Base-by-base conservation (phyloP, 2,113 vertebrate genomes). In the mouse (Mus musculus) region DNA sequence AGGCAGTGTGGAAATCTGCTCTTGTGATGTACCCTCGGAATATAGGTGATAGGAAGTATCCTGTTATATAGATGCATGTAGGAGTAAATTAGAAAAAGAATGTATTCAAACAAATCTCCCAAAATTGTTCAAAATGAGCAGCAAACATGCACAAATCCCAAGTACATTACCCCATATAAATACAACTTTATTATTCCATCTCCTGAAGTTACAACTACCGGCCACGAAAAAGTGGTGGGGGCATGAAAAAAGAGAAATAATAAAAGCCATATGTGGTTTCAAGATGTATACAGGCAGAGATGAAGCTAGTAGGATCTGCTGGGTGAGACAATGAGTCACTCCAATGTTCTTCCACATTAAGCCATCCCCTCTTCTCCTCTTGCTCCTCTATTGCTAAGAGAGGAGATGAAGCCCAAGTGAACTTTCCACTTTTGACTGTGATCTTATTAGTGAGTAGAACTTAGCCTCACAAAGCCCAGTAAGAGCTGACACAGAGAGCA, bases 1-100 rank as follows among this genome's bases (percentile, higher is more conserved):
- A 97, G 94, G 94, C 81, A 97, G 95, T 91, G 85, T 88, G 46
- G 84, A 98, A 98, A 97, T 90, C 90, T 36, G 76, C 63, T 86
- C 24, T 91, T 81, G 94, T 39, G 61, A 86, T 86, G 36, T 63
- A 63, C 95, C 94, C 30, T 96, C 86, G 46, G 88, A 93, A 33
- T 84, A 81, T 71, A 81, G 46, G 52, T 95, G 42, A 94, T 46
- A 39, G 67, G 81, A 84, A 89, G 33, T 65, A 65, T 91, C 20
- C 28, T 80, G 78, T 7, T 0, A n/a, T 52, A 8, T 52, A 22
- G 93, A 71, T 95, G 24, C 75, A 95, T 1, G 95, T n/a, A 89
- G 93, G 72, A 59, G 26, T 75, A 90, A 92, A 49, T 36, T 36
- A 36, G 26, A 5, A 76, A 94, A 54, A 91, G 89, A 7, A 90